Evolutionary conservation across 2,888 invertebrate species (phyloP), one percentile per base, ranked within the genome.

Genomic region (Acleris emargana): DNA sequence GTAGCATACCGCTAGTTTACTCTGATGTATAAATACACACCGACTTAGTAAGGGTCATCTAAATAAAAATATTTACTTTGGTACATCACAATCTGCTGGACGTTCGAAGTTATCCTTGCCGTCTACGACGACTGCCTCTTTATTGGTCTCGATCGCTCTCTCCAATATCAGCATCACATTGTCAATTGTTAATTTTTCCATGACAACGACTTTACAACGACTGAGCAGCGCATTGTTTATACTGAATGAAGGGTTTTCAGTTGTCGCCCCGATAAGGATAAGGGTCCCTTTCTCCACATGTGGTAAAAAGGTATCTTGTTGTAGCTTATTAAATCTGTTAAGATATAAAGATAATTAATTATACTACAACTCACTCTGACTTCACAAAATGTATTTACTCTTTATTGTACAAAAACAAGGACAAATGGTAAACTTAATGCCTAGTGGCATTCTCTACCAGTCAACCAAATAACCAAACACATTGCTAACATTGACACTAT

Each of bases 191-290:
- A 97, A 87, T 86, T 97, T 97, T 70, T 96, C 94, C 81, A 96
- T 86, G 1, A 96, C 94, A 68, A 97, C 93, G 2, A 97, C 96
- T 70, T 95, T 93, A 77, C 97, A 97, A 25, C 97, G 93, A 81
- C 96, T 97, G 11, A 97, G 87, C 42, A 97, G 84, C 0, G 97
- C 97, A 71, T 94, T 95, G 84, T 97, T 97, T 57, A 97, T 93
- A 76, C 95, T 95, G 81, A 97, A 97, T 0, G 97, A 97, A n/a
- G 97, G 97, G 84, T 97, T 97, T 83, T 97, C 97, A 47, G 97
- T 97, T 0, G 97, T 97, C 0, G 97, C 97, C 32, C 97, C 97
- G 66, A 97, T 94, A 67, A 97, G 85, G 51, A 93, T 95, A 45
- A 97, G 95, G 28, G 95, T 95, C 0, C 97, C 97, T 82, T 94